Conservation (phyloP, 2,888 invertebrate genomes). For the Sarcophaga caerulescens region DNA sequence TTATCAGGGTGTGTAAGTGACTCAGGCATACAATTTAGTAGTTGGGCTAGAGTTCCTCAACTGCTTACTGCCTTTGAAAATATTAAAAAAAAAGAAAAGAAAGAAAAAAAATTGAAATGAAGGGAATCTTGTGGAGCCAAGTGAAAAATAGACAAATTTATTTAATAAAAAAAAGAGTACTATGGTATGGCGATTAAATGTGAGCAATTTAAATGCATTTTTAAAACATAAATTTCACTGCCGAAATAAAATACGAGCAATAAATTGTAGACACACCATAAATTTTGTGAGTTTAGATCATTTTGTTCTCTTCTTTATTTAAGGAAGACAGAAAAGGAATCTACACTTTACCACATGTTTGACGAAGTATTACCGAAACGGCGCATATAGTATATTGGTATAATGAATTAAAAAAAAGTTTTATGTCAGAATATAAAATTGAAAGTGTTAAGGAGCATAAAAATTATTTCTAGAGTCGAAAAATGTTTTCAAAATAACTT, state of each 20-base stretch:
- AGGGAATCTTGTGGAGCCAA: neutral
- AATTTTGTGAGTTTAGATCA: neutral
- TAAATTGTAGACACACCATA: no score
- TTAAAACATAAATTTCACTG: neutral
- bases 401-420: no score
- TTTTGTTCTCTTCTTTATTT: neutral
- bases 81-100: neutral
- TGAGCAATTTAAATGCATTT: neutral
- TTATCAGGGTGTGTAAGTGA: neutral
- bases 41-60: no score
- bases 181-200: neutral
- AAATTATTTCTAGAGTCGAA: no score
- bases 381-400: neutral
- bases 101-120: neutral
- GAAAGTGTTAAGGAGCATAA: no score
- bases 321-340: neutral
- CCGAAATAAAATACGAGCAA: neutral
- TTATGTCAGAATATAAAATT: no score
- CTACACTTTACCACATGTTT: no score
- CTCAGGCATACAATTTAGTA: neutral
- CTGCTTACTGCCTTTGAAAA: neutral
- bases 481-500: no score
- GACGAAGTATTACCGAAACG: neutral
- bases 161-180: neutral
- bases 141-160: neutral